phyloP scores from a whole-genome alignment of 1,140 invertebrate species.

The Drosophila sp. region DNA sequence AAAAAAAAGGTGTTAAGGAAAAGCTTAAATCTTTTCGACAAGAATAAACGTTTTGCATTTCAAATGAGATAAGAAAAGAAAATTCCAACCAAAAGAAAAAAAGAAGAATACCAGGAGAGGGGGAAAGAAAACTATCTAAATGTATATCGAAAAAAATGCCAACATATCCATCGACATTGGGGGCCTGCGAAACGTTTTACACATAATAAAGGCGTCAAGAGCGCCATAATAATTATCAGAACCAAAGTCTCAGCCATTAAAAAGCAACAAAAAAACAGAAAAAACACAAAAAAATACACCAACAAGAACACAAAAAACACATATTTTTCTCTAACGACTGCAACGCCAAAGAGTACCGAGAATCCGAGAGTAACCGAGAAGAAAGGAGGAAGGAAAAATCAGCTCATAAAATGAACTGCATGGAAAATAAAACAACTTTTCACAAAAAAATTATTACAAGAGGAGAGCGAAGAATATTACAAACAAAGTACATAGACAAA shows the following conservation, averaged over 20 bases:
- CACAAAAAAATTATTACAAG: conserved; percentile 17
- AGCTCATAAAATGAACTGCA: conserved; percentile 62
- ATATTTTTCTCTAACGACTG: conserved; percentile 7
- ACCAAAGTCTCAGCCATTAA: conserved; percentile 46
- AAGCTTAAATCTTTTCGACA: neutral
- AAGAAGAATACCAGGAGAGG: neutral
- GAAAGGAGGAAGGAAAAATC: conserved; percentile 24
- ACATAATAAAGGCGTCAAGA: conserved; percentile 79
- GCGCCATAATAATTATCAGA: conserved; percentile 76
- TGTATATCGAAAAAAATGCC: conserved; percentile 9
- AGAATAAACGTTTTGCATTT: conserved; percentile 60
- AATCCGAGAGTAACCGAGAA: neutral
- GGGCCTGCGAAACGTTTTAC: conserved; percentile 74
- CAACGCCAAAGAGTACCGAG: neutral
- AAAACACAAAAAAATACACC: conserved; percentile 27
- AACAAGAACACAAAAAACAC: neutral
- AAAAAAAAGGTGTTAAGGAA: conserved; percentile 10
- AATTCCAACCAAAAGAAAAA: neutral
- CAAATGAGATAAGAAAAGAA: conserved; percentile 48
- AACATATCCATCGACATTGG: conserved; percentile 59
- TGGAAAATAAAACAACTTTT: conserved; percentile 74
- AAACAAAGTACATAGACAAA: conserved; percentile 52
- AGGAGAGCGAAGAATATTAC: conserved; percentile 40
- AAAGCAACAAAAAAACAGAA: conserved; percentile 38
- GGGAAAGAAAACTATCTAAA: neutral